Conservation (phyloP, 2,888 invertebrate species). For the Therioaphis trifolii region DNA sequence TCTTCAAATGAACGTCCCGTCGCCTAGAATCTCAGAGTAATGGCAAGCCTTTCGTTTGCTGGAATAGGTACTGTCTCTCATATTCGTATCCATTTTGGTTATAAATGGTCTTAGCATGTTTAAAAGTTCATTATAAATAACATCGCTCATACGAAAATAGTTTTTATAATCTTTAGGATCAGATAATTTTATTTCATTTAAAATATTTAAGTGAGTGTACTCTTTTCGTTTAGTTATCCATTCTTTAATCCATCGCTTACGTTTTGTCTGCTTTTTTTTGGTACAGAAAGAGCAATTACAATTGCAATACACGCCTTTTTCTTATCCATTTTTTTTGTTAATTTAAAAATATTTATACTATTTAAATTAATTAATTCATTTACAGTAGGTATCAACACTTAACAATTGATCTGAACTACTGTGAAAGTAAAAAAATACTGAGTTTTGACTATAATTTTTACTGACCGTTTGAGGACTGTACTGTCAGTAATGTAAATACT, state of each 20-base stretch:
- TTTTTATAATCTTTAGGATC: background rate
- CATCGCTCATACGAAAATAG: too few relatives aligned
- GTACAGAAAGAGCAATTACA: conserved; percentile 31
- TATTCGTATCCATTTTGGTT: conserved; percentile 7
- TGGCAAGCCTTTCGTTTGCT: background rate
- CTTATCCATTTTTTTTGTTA: conserved; percentile 27
- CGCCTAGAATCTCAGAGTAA: background rate
- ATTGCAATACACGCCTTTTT: conserved; percentile 30
- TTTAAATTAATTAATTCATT: conserved; percentile 28
- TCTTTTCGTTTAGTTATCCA: conserved; percentile 17
- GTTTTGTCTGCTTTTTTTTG: conserved; percentile 27
- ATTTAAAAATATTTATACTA: conserved; percentile 20
- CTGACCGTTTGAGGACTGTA: conserved; percentile 22
- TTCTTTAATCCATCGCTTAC: conserved; percentile 21
- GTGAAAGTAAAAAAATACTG: conserved; percentile 29
- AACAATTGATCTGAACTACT: conserved; percentile 20
- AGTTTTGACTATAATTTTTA: conserved; percentile 22
- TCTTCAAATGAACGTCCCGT: background rate
- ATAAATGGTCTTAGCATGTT: too few relatives aligned
- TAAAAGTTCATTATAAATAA: too few relatives aligned
- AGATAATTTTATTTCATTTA: conserved; percentile 26
- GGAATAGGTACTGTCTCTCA: too few relatives aligned
- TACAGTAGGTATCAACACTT: conserved; percentile 10
- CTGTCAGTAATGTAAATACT: conserved; percentile 20
- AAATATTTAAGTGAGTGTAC: conserved; percentile 29